A percentile compares a stretch with the other conserved stretches of the same genome.
Conservation (phyloP, 2,888 invertebrate species). For the Apotomis capreana region DNA sequence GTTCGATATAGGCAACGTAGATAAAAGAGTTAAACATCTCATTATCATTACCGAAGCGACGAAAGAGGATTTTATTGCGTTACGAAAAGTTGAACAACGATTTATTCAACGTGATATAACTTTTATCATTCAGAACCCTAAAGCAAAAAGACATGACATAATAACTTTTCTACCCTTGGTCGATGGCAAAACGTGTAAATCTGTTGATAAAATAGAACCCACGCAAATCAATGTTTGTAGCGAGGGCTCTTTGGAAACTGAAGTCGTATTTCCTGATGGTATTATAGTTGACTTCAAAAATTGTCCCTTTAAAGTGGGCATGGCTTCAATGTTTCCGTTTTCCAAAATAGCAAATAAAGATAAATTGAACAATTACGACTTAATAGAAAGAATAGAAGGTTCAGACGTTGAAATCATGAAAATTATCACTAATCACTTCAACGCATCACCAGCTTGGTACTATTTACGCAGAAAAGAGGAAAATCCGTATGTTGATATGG, state of each 20-base stretch:
- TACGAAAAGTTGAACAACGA: slow-evolving; percentile 47
- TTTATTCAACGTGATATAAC: slow-evolving; percentile 55
- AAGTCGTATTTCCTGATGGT: slow-evolving; percentile 56
- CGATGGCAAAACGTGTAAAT: slow-evolving; percentile 54
- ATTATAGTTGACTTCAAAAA: slow-evolving; percentile 56
- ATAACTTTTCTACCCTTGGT: slow-evolving; percentile 55
- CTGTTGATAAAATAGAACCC: slow-evolving; percentile 44
- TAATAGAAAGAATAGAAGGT: slow-evolving; percentile 54
- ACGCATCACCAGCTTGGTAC: slow-evolving; percentile 58
- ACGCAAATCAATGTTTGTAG: slow-evolving; percentile 54
- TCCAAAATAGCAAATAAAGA: slow-evolving; percentile 52
- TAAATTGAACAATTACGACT: slow-evolving; percentile 55
- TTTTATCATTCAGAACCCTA: slow-evolving; percentile 51
- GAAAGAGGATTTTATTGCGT: slow-evolving; percentile 41
- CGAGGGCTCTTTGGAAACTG: slow-evolving; percentile 49
- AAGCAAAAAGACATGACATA: slow-evolving; percentile 45
- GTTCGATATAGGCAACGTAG: slow-evolving; percentile 44
- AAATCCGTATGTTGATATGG: slow-evolving; percentile 49
- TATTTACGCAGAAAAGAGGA: slow-evolving; percentile 57
- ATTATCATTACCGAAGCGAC: slow-evolving; percentile 49
- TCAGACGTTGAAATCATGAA: slow-evolving; percentile 66
- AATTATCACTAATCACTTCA: slow-evolving; percentile 62
- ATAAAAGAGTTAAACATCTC: slow-evolving; percentile 52
- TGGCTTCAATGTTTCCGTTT: slow-evolving; percentile 62
- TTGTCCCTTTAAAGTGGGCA: slow-evolving; percentile 64